Base-by-base conservation (phyloP, 2,797 vertebrate species). In the Limnodromus scolopaceus region DNA sequence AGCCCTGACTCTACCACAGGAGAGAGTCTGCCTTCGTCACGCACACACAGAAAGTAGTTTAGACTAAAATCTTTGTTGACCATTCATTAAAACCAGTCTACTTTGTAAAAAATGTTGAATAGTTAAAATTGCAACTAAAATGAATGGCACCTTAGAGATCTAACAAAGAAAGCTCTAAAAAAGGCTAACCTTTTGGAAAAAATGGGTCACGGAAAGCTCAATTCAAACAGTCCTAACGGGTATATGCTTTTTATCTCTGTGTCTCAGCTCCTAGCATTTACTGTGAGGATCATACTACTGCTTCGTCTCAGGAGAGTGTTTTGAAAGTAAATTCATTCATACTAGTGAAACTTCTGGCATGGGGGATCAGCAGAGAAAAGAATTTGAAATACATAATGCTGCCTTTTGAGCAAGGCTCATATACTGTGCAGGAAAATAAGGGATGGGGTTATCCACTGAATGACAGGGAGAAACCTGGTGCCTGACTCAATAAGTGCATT, bases 31-130 rank as follows among this genome's bases (percentile, higher is more conserved):
- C 28, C 57, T 86, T 89, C 61, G 1, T 89, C 75, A 27, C 0
- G 0, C 39, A 24, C 41, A 65, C 16, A n/a, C 1, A 27, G 49
- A 46, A 84, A 32, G 43, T 77, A 89, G 86, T 86, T 93, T 83
- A 85, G 69, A 64, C 45, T 89, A 13, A 95, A 94, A 75, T 48
- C 86, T 91, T 83, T 92, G 69, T 78, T 94, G 88, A 63, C 70
- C 46, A 18, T 68, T 65, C 61, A 81, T 28, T 86, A 69, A 95
- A 87, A 81, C 65, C 34, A 64, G 34, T 25, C 24, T 54, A 25
- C 49, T 93, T 78, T 63, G 72, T 88, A 39, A 86, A 92, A 76
- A 92, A 72, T 6, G 41, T 38, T 88, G 76, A 86, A 87, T 70
- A 69, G 77, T 32, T 90, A 61, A 86, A 94, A 93, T 57, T 83